Conservation (phyloP, 1,140 invertebrate genomes). For the Rhagoletis zephyria region DNA sequence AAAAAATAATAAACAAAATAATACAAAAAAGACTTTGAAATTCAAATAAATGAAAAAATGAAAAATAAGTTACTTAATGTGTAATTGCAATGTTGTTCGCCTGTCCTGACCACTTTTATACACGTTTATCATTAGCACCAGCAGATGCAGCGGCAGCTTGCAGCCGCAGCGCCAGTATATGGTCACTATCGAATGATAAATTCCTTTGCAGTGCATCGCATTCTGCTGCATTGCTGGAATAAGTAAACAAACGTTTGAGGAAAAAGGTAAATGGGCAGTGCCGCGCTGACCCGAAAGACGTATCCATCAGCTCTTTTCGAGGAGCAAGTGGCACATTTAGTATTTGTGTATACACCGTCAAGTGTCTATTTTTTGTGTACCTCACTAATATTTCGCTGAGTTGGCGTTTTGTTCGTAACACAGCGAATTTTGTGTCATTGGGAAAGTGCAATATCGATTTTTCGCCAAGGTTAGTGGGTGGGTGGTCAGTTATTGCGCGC, state of each 20-base stretch:
- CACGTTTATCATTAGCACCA: neutral
- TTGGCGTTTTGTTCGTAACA: slow-evolving; percentile 11
- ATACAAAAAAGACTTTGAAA: neutral
- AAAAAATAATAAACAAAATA: slow-evolving; percentile 9
- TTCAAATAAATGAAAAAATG: neutral
- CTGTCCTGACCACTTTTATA: neutral
- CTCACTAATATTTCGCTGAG: neutral
- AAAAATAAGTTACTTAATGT: neutral
- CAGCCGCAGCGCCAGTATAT: neutral
- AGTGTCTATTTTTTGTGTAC: neutral
- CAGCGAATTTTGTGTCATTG: slow-evolving; percentile 50
- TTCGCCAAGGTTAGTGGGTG: slow-evolving; percentile 60
- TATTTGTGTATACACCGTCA: neutral
- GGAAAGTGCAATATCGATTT: slow-evolving; percentile 58
- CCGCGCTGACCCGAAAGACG: neutral
- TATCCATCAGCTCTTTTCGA: neutral
- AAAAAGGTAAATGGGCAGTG: slow-evolving; percentile 35
- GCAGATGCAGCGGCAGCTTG: neutral
- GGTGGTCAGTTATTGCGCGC: neutral
- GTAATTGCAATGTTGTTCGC: neutral
- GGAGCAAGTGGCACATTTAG: neutral
- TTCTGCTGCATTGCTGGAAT: neutral
- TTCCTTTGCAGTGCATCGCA: slow-evolving; percentile 19
- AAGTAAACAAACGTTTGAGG: slow-evolving; percentile 31
- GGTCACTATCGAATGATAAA: neutral